phyloP scores from a whole-genome alignment of 2,888 invertebrate genomes.

The Drosophila anceps region DNA sequence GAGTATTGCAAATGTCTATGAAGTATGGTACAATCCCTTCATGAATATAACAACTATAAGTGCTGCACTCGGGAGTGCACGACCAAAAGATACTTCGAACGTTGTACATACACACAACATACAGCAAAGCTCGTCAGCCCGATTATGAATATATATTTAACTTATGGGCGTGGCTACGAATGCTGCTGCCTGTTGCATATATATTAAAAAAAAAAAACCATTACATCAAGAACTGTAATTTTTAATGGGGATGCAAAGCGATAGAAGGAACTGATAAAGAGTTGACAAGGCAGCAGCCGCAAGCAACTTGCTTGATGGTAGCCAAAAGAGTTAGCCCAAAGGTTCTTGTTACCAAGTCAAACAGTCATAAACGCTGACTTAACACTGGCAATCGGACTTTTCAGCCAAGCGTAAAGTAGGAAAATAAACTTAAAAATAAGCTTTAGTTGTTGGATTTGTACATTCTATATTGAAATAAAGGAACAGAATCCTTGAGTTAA shows the following conservation, averaged over 20 bases:
- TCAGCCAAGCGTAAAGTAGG: neutral
- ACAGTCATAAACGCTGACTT: neutral
- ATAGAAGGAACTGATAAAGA: neutral
- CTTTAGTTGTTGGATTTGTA: no score
- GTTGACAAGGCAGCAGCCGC: neutral
- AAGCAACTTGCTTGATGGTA: neutral
- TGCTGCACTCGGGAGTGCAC: neutral
- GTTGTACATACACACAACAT: neutral
- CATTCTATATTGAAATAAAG: no score
- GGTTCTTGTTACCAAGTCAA: neutral
- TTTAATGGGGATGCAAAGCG: neutral
- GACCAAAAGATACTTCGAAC: neutral
- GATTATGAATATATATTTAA: no score
- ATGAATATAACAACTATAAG: neutral
- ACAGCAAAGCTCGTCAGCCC: neutral
- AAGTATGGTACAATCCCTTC: neutral
- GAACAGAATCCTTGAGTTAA: no score
- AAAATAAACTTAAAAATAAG: neutral
- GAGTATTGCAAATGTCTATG: neutral
- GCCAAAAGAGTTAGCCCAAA: neutral
- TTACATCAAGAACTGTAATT: neutral
- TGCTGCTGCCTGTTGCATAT: neutral
- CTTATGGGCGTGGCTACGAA: neutral
- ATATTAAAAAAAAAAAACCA: neutral
- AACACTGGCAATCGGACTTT: neutral